phyloP scores from a whole-genome alignment of 2,113 vertebrate genomes.

The Sigmodon hispidus region DNA sequence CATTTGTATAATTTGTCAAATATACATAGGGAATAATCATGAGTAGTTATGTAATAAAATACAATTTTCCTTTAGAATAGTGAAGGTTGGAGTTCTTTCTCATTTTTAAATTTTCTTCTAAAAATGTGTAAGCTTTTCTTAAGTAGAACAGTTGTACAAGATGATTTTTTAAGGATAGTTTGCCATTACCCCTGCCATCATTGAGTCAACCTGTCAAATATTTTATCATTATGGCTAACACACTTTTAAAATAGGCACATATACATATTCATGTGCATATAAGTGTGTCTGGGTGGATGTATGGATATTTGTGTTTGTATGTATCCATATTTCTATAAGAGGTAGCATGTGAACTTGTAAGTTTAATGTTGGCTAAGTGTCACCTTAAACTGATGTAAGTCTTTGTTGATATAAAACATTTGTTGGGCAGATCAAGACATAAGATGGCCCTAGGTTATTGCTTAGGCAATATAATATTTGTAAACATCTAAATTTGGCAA shows the following conservation, averaged over 20 bases:
- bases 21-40: not conserved
- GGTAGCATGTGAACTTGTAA: not conserved
- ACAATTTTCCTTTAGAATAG: constrained; percentile 2
- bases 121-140: not conserved
- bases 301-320: not conserved
- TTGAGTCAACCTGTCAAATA: not conserved
- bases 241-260: not conserved
- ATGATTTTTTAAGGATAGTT: not conserved
- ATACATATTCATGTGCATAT: not conserved
- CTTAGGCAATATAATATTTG: not conserved
- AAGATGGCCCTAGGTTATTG: not conserved
- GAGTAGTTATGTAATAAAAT: not conserved
- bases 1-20: not conserved
- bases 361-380: constrained; percentile 15
- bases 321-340: not conserved
- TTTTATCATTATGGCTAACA: not conserved
- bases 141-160: constrained; percentile 6
- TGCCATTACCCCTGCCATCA: not conserved
- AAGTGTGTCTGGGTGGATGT: not conserved
- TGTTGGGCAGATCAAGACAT: not conserved
- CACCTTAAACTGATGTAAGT: not conserved
- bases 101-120: not conserved
- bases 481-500: not conserved
- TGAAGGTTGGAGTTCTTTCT: not conserved
- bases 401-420: not conserved